Conservation (phyloP, 2,888 invertebrate genomes). For the Pardosa pseudoannulata region DNA sequence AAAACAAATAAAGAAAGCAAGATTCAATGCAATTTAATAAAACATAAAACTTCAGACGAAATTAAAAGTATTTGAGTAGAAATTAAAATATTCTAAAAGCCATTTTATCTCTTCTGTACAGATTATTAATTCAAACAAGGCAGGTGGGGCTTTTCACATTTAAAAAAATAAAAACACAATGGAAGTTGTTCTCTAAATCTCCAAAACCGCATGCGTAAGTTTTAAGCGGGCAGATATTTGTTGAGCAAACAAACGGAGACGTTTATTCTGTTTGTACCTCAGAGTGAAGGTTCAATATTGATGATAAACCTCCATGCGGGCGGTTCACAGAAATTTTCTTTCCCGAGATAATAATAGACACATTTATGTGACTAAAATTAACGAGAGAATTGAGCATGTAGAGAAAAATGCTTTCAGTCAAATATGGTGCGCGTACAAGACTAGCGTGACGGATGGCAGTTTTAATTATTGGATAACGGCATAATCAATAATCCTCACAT, state of each 20-base stretch:
- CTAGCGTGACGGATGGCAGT: background rate
- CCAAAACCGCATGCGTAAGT: too few species aligned
- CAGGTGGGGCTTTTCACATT: too few species aligned
- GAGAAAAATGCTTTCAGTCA: background rate
- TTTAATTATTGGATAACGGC: constrained; percentile 14
- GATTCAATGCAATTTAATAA: too few species aligned
- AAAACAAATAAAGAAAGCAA: too few species aligned
- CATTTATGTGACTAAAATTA: background rate
- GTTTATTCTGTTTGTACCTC: background rate
- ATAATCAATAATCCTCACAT: background rate
- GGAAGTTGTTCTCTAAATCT: too few species aligned
- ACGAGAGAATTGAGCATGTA: background rate
- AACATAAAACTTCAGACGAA: too few species aligned
- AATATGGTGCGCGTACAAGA: background rate
- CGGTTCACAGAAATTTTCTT: background rate
- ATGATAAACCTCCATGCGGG: background rate
- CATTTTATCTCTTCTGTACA: too few species aligned
- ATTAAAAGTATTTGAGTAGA: too few species aligned
- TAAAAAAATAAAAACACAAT: too few species aligned
- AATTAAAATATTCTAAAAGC: too few species aligned
- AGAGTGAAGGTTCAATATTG: background rate
- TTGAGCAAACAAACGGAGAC: constrained; percentile 19
- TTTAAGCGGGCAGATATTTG: background rate
- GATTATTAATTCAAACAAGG: too few species aligned
- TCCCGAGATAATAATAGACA: too few species aligned